Base-by-base conservation (phyloP, 2,888 invertebrate genomes). In the Polydrusus cervinus region DNA sequence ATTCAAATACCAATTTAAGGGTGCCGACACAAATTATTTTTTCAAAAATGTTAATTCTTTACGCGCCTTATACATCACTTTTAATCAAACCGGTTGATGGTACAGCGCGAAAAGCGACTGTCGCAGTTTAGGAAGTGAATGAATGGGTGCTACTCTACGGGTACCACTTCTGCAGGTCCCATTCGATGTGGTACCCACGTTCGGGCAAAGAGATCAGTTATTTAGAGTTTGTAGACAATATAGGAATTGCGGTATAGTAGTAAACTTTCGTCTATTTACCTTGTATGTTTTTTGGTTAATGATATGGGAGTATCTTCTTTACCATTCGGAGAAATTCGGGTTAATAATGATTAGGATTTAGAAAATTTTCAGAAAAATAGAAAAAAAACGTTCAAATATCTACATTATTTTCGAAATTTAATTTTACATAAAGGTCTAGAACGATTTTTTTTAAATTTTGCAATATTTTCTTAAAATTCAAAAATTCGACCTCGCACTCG, bases 81-180 rank as follows among this genome's bases (percentile, higher is more conserved):
- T 43, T 70, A 62, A 47, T 45, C 55, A 71, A 65, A 20, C 66
- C 65, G 57, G 57, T 55, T 14, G 55, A 57, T 40, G 73, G 67
- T 67, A 73, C 73, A 67, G 30, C 61, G 30, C 61, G 65, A 38
- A 73, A 73, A 57, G 67, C 73, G 57, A 73, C 73, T 61, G 61
- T 73, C 67, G 67, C 73, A 57, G 13, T 67, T 53, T 64, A 68
- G 64, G 69, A 69, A 68, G 74, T 57, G 74, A 74, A 75, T 75
- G 75, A 75, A 71, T 68, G 68, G 71, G 75, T 61, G 71, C 67
- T 71, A 75, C 66, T 70, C 75, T 57, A 49, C 61, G 69, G 20
- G 69, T 38, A 70, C 70, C 71, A 71, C 70, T 71, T 75, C 71
- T 66, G 70, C 71, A 75, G 75, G 75, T 71, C 38, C 70, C 75